These are phyloP conservation scores for Sebastes oblongus DNA, from an alignment of 2,797 vertebrate species.

Conservation along the genomic window DNA sequence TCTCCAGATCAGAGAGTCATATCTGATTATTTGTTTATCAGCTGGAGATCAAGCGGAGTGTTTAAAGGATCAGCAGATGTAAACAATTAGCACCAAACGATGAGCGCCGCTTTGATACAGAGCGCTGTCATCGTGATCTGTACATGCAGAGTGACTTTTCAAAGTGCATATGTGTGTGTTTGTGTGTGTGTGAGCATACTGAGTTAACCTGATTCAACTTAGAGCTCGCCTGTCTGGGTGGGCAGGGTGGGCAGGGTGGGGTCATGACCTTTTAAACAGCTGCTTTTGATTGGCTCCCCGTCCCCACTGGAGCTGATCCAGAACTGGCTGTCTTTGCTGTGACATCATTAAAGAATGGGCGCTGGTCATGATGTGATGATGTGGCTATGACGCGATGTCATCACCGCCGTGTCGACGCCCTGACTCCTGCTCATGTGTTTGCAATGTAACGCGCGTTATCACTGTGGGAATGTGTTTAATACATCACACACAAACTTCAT, in stretches of 20 bases:
- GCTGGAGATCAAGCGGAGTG: slow-evolving; percentile 51
- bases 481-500: slow-evolving; percentile 3
- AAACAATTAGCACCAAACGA: slow-evolving; percentile 71
- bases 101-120: slow-evolving; percentile 65
- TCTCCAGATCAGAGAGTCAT: slow-evolving; percentile 58
- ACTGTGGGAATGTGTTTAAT: slow-evolving; percentile 17
- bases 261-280: slow-evolving; percentile 49
- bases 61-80: slow-evolving; percentile 64
- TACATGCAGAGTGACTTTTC: slow-evolving; percentile 24
- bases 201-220: neutral
- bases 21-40: slow-evolving; percentile 68
- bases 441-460: slow-evolving; percentile 20
- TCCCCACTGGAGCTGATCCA: slow-evolving; percentile 32
- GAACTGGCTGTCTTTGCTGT: slow-evolving; percentile 49
- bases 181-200: neutral
- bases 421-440: slow-evolving; percentile 60
- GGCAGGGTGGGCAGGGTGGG: slow-evolving; percentile 4
- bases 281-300: slow-evolving; percentile 35
- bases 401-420: slow-evolving; percentile 33
- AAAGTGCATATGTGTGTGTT: neutral
- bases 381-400: slow-evolving; percentile 46
- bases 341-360: slow-evolving; percentile 54
- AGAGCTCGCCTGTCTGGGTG: slow-evolving; percentile 1
- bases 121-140: slow-evolving; percentile 32
- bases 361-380: slow-evolving; percentile 56